A percentile compares a stretch with the other conserved stretches of the same genome.
phyloP scores from a whole-genome alignment of 2,113 vertebrate species.

The Bothrops jararaca region DNA sequence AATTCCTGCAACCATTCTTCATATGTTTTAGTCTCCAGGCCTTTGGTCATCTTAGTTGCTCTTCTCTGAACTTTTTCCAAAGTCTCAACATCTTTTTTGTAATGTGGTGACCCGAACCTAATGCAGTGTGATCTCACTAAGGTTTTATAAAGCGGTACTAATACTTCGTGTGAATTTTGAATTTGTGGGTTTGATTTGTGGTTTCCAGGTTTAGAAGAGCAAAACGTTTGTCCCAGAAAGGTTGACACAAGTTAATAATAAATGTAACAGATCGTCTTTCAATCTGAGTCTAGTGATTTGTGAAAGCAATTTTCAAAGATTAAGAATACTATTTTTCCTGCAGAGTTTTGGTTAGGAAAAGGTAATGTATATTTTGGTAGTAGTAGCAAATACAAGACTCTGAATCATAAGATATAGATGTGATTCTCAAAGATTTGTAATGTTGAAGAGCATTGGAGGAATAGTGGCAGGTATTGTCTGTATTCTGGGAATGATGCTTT shows the following conservation, averaged over 20 bases:
- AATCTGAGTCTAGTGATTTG: background rate
- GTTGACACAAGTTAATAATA: background rate
- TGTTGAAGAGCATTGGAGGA: conserved; percentile 14
- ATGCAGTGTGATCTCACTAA: too few species aligned
- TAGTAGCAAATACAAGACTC: background rate
- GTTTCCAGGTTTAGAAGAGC: background rate
- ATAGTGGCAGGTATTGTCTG: conserved; percentile 33
- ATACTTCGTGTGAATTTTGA: background rate
- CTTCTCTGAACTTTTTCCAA: background rate
- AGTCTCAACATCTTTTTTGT: background rate
- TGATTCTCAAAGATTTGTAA: background rate
- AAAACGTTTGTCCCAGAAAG: background rate
- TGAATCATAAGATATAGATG: background rate
- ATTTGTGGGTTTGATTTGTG: background rate
- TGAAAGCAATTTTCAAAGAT: background rate
- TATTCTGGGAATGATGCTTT: conserved; percentile 38
- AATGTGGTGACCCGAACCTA: background rate
- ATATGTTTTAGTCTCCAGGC: background rate
- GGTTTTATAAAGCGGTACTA: background rate
- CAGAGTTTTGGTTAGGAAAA: background rate
- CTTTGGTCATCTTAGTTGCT: background rate
- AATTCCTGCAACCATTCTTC: background rate
- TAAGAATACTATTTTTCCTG: rapidly evolving
- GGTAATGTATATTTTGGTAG: background rate
- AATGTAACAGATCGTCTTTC: background rate